Evolutionary conservation across 35 echinoderm and acorn worm species (phyloP).

Genomic region (Apostichopus californicus): DNA sequence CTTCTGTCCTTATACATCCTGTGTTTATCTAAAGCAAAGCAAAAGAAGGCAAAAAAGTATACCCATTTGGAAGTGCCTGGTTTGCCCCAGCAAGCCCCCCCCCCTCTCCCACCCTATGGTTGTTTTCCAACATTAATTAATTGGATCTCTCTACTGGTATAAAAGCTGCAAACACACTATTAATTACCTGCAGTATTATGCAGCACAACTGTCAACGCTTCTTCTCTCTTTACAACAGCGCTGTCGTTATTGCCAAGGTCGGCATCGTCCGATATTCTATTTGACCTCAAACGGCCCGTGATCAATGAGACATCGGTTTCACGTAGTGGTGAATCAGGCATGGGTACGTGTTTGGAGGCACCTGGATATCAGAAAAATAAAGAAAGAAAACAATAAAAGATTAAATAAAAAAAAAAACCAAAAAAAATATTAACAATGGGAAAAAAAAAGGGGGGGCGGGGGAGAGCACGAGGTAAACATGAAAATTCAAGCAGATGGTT

Average conservation of each 20-base stretch:
- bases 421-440: background rate
- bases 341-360: conserved; percentile 60
- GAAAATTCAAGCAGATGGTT: no score
- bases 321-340: conserved; percentile 25
- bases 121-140: no score
- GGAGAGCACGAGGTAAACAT: no score
- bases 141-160: no score
- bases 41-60: no score
- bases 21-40: no score
- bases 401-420: background rate
- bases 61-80: no score
- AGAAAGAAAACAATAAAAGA: background rate
- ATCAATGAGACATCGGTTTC: conserved; percentile 79
- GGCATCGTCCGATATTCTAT: conserved; percentile 48
- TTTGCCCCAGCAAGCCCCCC: no score
- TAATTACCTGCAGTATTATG: conserved; percentile 77
- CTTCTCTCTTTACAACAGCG: conserved; percentile 69
- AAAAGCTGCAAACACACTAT: no score
- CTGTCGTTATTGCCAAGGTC: conserved; percentile 3
- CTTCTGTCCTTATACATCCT: no score
- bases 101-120: no score
- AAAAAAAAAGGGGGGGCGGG: no score
- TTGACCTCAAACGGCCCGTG: conserved; percentile 67
- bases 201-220: conserved; percentile 49
- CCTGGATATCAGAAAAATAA: conserved; percentile 51